Evolutionary conservation across 2,888 invertebrate genomes (phyloP).

Genomic region (Scaptomyza reducta): DNA sequence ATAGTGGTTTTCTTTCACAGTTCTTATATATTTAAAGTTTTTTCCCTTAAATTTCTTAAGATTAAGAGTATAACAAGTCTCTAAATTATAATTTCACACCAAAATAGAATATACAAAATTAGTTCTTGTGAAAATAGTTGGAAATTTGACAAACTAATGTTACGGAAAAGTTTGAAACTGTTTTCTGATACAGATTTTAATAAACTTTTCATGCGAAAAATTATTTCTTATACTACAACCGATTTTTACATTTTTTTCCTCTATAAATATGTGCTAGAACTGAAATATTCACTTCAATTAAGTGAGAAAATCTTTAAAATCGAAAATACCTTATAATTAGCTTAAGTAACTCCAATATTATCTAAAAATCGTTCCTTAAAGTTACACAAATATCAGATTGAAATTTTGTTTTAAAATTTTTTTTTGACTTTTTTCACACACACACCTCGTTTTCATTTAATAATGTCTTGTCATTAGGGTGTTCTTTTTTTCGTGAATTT

Average conservation of each 20-base stretch:
- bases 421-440: not conserved
- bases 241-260: no score
- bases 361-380: not conserved
- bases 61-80: no score
- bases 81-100: no score
- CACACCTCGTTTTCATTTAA: not conserved
- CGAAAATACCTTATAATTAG: not conserved
- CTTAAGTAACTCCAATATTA: no score
- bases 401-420: not conserved
- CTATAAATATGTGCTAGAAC: no score
- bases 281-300: no score
- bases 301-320: no score
- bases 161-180: not conserved
- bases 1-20: not conserved
- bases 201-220: no score
- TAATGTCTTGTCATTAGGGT: conserved; percentile 1
- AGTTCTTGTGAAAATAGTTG: not conserved
- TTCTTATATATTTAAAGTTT: no score
- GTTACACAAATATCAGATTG: not conserved
- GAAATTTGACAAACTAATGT: not conserved
- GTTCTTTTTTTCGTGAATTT: conserved; percentile 28
- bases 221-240: no score
- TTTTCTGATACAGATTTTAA: not conserved
- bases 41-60: no score
- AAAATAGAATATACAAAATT: no score